Evolutionary conservation across 2,888 invertebrate genomes (phyloP), one percentile per base, ranked within the genome.

Genomic region (Cacoxenus indagator): DNA sequence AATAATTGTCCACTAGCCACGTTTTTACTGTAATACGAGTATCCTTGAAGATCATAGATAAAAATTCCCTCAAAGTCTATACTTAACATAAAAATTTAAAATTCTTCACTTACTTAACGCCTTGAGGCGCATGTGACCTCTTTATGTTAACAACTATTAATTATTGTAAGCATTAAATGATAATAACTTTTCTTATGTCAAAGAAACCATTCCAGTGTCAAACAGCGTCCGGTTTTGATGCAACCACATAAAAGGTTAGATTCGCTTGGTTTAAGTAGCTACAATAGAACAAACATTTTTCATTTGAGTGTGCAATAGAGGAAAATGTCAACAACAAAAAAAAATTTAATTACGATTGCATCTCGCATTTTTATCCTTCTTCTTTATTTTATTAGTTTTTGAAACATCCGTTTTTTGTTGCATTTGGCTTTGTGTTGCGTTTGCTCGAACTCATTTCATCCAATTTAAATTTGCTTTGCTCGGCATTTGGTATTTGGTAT

Each of bases 241-340:
- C 82, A 85, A 78, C 84, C 84, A 78, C 78, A 82, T 70, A 85
- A 83, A 88, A 88, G 87, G 87, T 88, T 87, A 85, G 87, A 85
- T 76, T 80, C 78, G 75, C 75, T 75, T 70, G 4, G 22, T 54
- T 46, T 55, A 55, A 9, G 19, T n/a, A 31, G 9, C 4, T 31
- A 9, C 31, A 31, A 37, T 14, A n/a, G 26, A 17, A 65, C 11
- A 65, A 14, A 37, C 26, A 61, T 31, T 19, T 54, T n/a, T n/a
- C n/a, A n/a, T n/a, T n/a, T n/a, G n/a, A n/a, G n/a, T n/a, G n/a
- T n/a, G n/a, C n/a, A n/a, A n/a, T n/a, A n/a, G n/a, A n/a, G n/a
- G n/a, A n/a, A n/a, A n/a, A n/a, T n/a, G n/a, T n/a, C n/a, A n/a
- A n/a, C n/a, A n/a, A n/a, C n/a, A n/a, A n/a, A n/a, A n/a, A n/a